A percentile compares a stretch with the other conserved stretches of the same genome.
Evolutionary conservation across 2,113 vertebrate genomes (phyloP).

Genomic region (Pongo abelii): DNA sequence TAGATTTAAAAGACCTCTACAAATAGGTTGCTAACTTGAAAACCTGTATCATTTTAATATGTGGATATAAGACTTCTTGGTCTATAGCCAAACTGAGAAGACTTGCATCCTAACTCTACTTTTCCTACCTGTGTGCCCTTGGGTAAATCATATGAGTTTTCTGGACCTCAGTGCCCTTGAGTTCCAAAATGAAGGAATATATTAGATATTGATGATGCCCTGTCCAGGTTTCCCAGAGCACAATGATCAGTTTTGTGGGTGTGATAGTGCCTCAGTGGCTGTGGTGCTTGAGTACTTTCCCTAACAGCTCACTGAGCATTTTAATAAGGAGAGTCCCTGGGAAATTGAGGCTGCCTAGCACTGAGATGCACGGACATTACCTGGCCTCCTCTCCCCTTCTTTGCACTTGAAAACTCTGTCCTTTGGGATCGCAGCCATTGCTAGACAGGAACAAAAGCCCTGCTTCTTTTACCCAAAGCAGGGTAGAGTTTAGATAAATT

Average conservation of each 20-base stretch:
- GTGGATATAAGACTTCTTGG: neutral
- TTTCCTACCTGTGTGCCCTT: neutral
- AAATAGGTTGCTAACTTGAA: neutral
- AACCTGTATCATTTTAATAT: neutral
- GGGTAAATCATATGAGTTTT: neutral
- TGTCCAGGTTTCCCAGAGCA: accelerated
- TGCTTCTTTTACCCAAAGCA: neutral
- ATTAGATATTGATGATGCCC: neutral
- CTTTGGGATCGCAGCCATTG: neutral
- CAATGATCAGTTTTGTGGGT: neutral
- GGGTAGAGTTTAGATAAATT: neutral
- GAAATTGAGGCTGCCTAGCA: neutral
- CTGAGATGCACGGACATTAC: neutral
- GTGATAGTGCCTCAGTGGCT: accelerated
- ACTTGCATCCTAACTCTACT: neutral
- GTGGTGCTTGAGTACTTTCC: neutral
- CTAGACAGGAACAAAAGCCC: neutral
- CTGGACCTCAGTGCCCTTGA: neutral
- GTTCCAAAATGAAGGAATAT: neutral
- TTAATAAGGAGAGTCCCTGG: neutral
- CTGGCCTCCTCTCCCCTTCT: neutral
- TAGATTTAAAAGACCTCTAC: neutral
- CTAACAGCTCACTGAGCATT: neutral
- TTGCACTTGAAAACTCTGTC: neutral
- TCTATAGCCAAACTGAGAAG: neutral